Evolutionary conservation across 2,113 vertebrate species (phyloP).

Genomic region (Cavia porcellus): DNA sequence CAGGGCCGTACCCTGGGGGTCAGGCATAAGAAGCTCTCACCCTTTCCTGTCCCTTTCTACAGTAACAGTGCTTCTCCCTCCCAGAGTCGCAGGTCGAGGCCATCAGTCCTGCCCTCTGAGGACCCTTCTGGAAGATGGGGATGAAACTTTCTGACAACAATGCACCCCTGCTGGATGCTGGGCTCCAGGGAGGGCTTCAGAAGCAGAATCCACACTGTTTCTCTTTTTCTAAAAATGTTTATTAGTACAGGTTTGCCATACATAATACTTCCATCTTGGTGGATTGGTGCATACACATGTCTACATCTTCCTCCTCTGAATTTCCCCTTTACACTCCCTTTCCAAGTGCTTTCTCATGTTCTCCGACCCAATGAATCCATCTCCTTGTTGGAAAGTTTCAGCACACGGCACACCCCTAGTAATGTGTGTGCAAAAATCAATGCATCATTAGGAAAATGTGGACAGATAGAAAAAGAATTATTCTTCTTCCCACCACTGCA

Average conservation of each 20-base stretch:
- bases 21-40: not conserved
- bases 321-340: not conserved
- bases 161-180: not conserved
- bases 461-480: not conserved
- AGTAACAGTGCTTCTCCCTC: not conserved
- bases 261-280: not conserved
- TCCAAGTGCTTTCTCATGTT: not conserved
- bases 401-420: not conserved
- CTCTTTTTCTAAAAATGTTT: not conserved
- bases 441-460: conserved; percentile 41
- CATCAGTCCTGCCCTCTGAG: not conserved
- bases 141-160: not conserved
- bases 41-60: too few relatives aligned
- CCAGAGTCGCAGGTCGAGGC: not conserved
- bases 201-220: not conserved
- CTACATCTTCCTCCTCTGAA: not conserved
- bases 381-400: conserved; percentile 7
- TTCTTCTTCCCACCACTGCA: not conserved
- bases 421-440: conserved; percentile 27
- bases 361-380: not conserved
- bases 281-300: not conserved
- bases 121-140: not conserved
- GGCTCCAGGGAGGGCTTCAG: not conserved
- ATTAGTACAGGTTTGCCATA: not conserved
- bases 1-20: not conserved